These are phyloP conservation scores for Tinamus guttatus DNA, from an alignment of 2,113 vertebrate genomes.

Conservation along the genomic window DNA sequence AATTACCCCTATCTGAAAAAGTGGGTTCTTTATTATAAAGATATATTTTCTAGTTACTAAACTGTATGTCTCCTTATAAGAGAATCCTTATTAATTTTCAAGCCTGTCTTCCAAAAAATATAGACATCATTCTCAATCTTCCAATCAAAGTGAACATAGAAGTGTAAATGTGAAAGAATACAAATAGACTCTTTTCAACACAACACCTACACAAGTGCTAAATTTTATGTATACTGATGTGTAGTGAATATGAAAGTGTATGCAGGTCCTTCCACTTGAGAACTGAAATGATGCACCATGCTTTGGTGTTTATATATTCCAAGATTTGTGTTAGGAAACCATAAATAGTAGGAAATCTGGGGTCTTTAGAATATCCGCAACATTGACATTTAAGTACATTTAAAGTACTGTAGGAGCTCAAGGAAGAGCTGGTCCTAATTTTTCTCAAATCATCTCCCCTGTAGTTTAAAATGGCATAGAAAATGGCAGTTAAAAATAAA, in stretches of 20 bases:
- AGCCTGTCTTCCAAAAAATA: neutral
- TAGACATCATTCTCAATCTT: neutral
- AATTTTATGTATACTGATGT: neutral
- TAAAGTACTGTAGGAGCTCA: neutral
- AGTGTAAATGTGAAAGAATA: neutral
- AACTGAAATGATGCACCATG: neutral
- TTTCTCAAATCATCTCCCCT: neutral
- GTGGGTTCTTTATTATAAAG: neutral
- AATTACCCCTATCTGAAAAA: neutral
- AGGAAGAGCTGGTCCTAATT: neutral
- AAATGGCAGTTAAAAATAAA: neutral
- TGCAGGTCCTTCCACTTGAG: neutral
- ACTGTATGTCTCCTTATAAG: neutral
- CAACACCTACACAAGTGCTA: neutral
- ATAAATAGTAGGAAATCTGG: neutral
- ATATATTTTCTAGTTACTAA: neutral
- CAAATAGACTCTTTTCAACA: neutral
- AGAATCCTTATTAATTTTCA: neutral
- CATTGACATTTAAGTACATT: neutral
- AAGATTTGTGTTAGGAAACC: neutral
- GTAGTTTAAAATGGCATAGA: neutral
- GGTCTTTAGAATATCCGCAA: neutral
- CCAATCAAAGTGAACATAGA: accelerated
- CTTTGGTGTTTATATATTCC: neutral
- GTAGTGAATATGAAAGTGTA: neutral